Conservation (phyloP, 2,113 vertebrate genomes). For the Pipa parva region DNA sequence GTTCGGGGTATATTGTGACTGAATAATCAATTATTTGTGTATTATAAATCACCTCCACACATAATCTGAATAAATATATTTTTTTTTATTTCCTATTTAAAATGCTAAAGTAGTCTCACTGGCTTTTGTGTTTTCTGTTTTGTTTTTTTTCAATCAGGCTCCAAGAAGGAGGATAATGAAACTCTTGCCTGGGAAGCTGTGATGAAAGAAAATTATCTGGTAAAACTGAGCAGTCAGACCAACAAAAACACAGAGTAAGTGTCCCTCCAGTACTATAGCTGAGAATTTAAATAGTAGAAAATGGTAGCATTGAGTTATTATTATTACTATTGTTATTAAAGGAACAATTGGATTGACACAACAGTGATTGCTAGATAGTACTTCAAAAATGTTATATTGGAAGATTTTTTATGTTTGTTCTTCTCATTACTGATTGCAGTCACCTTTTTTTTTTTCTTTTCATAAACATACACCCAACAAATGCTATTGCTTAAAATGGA, state of each 20-base stretch:
- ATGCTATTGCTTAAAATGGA: too few relatives aligned
- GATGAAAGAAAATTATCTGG: constrained; percentile 76
- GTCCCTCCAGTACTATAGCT: neutral
- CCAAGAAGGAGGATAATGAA: constrained; percentile 67
- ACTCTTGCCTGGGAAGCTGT: constrained; percentile 73
- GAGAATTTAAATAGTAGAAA: neutral
- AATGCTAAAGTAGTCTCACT: too few relatives aligned
- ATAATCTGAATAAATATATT: too few relatives aligned
- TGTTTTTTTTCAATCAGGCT: constrained; percentile 51
- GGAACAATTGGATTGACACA: too few relatives aligned
- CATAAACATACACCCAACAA: too few relatives aligned
- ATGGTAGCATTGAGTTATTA: too few relatives aligned
- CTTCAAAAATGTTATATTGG: neutral
- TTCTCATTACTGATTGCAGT: neutral
- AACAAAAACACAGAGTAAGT: constrained; percentile 46
- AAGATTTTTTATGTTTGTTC: neutral
- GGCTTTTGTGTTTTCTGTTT: too few relatives aligned
- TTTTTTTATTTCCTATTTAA: too few relatives aligned
- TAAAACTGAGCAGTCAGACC: constrained; percentile 67
- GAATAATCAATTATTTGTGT: too few relatives aligned
- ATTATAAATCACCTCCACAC: too few relatives aligned
- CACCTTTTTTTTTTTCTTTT: too few relatives aligned
- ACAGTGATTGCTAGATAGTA: neutral
- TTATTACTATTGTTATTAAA: neutral
- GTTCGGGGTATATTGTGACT: too few relatives aligned